Base-by-base conservation (phyloP, 1,140 invertebrate genomes). In the Zaprionus davidi region DNA sequence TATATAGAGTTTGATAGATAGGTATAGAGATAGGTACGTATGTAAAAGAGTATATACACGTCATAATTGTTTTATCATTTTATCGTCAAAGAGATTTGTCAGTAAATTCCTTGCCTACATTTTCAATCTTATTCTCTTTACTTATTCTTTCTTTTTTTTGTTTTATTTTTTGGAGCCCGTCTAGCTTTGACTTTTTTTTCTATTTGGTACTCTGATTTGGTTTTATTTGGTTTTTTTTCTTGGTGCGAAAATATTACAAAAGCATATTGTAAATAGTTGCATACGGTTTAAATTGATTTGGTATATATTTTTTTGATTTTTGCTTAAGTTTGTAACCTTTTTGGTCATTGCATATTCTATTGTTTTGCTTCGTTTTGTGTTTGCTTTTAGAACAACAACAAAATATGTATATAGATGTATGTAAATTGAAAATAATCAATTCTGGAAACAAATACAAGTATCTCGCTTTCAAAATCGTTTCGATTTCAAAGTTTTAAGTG, bases 1-100 rank as follows among this genome's bases (percentile, higher is more conserved):
- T 63, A 63, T 70, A 73, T 68, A 41, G 44, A 24, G 46, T 17
- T 51, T 12, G 46, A 69, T 59, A 46, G 38, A 73, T 75, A 55
- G 17, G 59, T 41, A 81, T 82, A 79, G 60, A 82, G 74, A 68
- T 82, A 74, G 59, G 64, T 76, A 81, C 78, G 72, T 82, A 65
- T 74, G 72, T 69, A 76, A 70, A 78, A 20, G 26, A 38, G 53
- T 78, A 90, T 88, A 88, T 88, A 88, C 85, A 88, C 70, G 72
- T 90, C 79, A 78, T 91, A 91, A 91, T 91, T 91, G 59, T 91
- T 91, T 91, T 85, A 91, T 91, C 88, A 91, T 91, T 91, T 91
- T 91, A 91, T 91, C 88, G 88, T 91, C 84, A 88, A 88, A 90
- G 81, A 88, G 78, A 76, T 71, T 87, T 91, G 85, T 88, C 85